Evolutionary conservation across 2,113 vertebrate species (phyloP).

Genomic region (Phoxinus phoxinus): DNA sequence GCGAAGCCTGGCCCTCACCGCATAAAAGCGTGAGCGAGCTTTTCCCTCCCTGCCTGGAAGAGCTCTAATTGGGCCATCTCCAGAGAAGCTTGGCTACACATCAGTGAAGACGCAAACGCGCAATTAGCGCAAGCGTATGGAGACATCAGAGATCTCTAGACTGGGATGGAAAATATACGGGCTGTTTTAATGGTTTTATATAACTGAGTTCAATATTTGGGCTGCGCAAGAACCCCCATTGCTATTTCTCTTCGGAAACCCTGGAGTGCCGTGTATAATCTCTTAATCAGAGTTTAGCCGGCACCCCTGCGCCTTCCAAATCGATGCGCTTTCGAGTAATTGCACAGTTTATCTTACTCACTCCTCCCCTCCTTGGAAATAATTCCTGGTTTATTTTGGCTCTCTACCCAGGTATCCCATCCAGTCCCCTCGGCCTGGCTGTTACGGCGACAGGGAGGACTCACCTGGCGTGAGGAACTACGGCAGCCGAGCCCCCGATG

Average conservation of each 20-base stretch:
- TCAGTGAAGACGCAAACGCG: slow-evolving; percentile 64
- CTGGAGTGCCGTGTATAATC: slow-evolving; percentile 59
- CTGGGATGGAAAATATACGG: slow-evolving; percentile 18
- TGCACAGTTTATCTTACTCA: slow-evolving; percentile 57
- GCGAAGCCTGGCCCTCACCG: slow-evolving; percentile 11
- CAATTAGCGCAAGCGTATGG: slow-evolving; percentile 67
- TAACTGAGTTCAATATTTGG: slow-evolving; percentile 49
- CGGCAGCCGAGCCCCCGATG: slow-evolving; percentile 80
- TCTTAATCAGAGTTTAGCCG: slow-evolving; percentile 69
- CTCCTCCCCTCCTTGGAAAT: slow-evolving; percentile 18
- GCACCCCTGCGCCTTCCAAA: slow-evolving; percentile 59
- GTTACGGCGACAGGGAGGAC: slow-evolving; percentile 93
- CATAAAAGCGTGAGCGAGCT: background rate
- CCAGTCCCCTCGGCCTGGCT: slow-evolving; percentile 91
- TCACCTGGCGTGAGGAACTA: slow-evolving; percentile 94
- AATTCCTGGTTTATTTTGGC: slow-evolving; percentile 45
- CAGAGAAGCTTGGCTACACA: slow-evolving; percentile 65
- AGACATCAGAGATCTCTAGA: slow-evolving; percentile 53
- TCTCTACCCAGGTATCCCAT: slow-evolving; percentile 88
- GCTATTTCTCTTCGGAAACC: slow-evolving; percentile 51
- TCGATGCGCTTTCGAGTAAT: slow-evolving; percentile 68
- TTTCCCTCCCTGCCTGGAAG: slow-evolving; percentile 60
- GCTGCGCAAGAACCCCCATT: background rate
- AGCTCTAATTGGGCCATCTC: slow-evolving; percentile 70
- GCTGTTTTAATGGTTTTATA: slow-evolving; percentile 54